Percentiles rank a stretch among this genome's conserved stretches.
Conservation (phyloP, 2,113 vertebrate genomes). For the Willisornis vidua region DNA sequence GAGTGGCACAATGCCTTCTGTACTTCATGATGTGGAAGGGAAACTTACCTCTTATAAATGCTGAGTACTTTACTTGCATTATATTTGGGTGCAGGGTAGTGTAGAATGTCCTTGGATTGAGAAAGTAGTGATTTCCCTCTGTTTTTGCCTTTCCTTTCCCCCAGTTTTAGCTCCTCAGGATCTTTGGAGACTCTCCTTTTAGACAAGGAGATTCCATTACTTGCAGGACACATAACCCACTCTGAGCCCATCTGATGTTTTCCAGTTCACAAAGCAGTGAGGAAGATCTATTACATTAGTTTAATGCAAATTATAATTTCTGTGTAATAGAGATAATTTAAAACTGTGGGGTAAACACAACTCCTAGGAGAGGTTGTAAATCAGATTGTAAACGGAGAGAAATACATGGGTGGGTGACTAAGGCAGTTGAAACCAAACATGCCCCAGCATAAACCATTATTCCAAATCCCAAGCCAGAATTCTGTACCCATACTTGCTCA, state of each 20-base stretch:
- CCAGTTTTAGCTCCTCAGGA: neutral
- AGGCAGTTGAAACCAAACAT: neutral
- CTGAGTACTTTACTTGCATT: neutral
- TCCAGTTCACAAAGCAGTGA: neutral
- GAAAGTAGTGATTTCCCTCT: neutral
- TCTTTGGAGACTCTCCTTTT: neutral
- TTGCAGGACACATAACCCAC: neutral
- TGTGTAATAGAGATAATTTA: neutral
- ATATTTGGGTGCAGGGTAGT: neutral
- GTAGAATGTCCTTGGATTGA: neutral
- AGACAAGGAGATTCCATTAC: neutral
- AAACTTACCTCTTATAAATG: neutral
- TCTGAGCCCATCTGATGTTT: neutral
- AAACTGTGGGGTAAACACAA: neutral
- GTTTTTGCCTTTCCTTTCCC: neutral
- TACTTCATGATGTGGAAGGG: neutral
- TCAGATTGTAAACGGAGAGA: neutral
- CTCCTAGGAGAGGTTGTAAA: neutral
- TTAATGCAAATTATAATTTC: neutral
- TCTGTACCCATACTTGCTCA: neutral
- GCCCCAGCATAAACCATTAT: neutral
- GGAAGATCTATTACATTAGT: neutral
- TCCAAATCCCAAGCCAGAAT: neutral
- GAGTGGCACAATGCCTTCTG: neutral
- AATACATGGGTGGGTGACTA: neutral